Evolutionary conservation across 2,888 invertebrate species (phyloP).

Genomic region (Chalcosyrphus nemorum): DNA sequence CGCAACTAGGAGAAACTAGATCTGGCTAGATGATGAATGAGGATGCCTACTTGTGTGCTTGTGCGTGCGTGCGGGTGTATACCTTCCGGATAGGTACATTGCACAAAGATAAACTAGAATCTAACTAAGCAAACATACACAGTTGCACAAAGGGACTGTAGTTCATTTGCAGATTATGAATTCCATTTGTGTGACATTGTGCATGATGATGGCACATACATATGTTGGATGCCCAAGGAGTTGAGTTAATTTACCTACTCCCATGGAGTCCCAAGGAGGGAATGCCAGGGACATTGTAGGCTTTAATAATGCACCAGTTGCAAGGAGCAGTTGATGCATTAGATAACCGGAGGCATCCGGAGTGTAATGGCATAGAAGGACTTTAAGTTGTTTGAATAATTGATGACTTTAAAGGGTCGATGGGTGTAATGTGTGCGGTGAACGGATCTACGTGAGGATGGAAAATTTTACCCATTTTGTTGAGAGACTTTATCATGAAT

Average conservation of each 20-base stretch:
- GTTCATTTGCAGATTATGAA: slow-evolving; percentile 60
- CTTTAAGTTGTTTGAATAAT: not conserved
- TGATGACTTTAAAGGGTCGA: not conserved
- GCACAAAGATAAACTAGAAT: slow-evolving; percentile 10
- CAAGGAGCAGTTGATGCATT: too few relatives aligned
- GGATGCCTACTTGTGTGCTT: slow-evolving; percentile 13
- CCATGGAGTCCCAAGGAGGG: not conserved
- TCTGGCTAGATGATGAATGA: slow-evolving; percentile 54
- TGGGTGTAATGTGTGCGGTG: not conserved
- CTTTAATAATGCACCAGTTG: too few relatives aligned
- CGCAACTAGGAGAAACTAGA: slow-evolving; percentile 48
- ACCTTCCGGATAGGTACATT: slow-evolving; percentile 19
- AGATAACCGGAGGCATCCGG: too few relatives aligned
- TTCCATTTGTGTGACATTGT: slow-evolving; percentile 62
- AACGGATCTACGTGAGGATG: too few relatives aligned
- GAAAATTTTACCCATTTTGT: too few relatives aligned
- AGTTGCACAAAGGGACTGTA: not conserved
- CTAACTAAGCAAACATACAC: not conserved
- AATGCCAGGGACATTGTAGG: not conserved
- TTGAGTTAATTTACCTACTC: slow-evolving; percentile 42
- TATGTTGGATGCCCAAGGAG: slow-evolving; percentile 25
- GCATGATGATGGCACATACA: not conserved
- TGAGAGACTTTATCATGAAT: too few relatives aligned
- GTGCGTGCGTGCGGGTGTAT: slow-evolving; percentile 40
- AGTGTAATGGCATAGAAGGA: not conserved